Percentiles rank a stretch among this genome's conserved stretches.
Conservation (phyloP, 2,888 invertebrate genomes). For the Chouioia cunea region DNA sequence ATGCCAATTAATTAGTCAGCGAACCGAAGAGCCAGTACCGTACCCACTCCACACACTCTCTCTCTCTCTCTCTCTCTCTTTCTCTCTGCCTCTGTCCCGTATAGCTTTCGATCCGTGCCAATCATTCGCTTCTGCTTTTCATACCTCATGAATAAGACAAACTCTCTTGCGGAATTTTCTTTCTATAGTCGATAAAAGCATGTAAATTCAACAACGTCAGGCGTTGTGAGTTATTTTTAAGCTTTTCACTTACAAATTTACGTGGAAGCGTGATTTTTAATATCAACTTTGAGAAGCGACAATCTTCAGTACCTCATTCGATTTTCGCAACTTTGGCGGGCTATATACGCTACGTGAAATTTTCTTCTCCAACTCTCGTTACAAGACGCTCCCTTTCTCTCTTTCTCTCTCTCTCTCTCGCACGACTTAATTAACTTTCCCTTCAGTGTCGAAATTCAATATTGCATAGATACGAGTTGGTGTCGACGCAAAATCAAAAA, state of each 20-base stretch:
- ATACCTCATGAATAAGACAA: no score
- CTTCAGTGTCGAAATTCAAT: no score
- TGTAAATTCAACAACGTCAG: background rate
- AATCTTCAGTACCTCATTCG: constrained; percentile 11
- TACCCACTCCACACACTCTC: background rate
- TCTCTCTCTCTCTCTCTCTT: constrained; percentile 18
- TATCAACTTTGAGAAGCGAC: constrained; percentile 9
- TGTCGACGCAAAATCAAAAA: no score
- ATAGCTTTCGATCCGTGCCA: background rate
- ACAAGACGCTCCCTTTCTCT: constrained; percentile 2
- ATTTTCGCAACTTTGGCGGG: constrained; percentile 25
- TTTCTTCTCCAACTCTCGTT: constrained; percentile 27
- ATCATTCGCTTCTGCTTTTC: background rate
- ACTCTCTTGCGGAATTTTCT: constrained; percentile 11
- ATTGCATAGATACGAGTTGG: no score
- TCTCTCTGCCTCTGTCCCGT: background rate
- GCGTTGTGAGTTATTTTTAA: background rate
- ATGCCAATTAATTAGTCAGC: constrained; percentile 61
- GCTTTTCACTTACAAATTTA: background rate
- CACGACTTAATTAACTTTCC: no score
- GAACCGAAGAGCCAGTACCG: constrained; percentile 44
- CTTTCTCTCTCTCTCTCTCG: no score
- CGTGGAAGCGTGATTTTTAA: no score
- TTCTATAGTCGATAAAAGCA: background rate
- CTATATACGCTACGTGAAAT: background rate